phyloP scores from a whole-genome alignment of 1,140 invertebrate genomes.

The Ceratina japonica region DNA sequence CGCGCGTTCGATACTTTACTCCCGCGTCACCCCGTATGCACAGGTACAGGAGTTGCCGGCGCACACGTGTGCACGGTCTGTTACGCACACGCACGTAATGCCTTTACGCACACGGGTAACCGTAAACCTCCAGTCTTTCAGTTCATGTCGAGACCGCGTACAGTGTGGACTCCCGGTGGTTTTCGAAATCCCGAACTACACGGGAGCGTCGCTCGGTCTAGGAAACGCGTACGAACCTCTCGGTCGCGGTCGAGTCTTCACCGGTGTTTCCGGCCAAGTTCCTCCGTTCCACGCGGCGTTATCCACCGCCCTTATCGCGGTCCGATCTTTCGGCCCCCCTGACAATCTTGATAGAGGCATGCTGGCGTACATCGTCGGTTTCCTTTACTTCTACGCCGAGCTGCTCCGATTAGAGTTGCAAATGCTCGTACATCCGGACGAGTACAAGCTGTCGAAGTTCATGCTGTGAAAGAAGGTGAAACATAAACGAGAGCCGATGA shows the following conservation, averaged over 20 bases:
- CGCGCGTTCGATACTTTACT: neutral
- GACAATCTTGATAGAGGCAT: conserved; percentile 56
- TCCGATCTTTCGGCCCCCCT: neutral
- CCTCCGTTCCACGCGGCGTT: neutral
- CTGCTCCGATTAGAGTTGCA: conserved; percentile 71
- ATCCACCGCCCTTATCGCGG: neutral
- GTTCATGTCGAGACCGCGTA: conserved; percentile 64
- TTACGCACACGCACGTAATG: conserved; percentile 55
- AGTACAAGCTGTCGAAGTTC: conserved; percentile 71
- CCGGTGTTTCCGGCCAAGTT: neutral
- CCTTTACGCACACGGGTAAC: conserved; percentile 45
- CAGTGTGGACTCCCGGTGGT: conserved; percentile 56
- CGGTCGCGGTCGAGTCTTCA: neutral
- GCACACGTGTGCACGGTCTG: conserved; percentile 48
- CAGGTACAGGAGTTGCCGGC: conserved; percentile 51
- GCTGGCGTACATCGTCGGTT: conserved; percentile 71
- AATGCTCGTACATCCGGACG: conserved; percentile 68
- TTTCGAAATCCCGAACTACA: conserved; percentile 33
- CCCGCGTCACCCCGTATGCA: conserved; percentile 57
- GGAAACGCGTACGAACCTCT: neutral
- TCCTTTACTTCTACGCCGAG: conserved; percentile 71
- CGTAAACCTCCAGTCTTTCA: conserved; percentile 60
- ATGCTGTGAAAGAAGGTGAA: conserved; percentile 56
- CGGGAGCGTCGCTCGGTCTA: neutral
- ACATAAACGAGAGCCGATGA: too few relatives aligned